Percentiles rank a stretch among this genome's conserved stretches.
phyloP scores from a whole-genome alignment of 1,140 invertebrate genomes.

The Eciton burchellii region DNA sequence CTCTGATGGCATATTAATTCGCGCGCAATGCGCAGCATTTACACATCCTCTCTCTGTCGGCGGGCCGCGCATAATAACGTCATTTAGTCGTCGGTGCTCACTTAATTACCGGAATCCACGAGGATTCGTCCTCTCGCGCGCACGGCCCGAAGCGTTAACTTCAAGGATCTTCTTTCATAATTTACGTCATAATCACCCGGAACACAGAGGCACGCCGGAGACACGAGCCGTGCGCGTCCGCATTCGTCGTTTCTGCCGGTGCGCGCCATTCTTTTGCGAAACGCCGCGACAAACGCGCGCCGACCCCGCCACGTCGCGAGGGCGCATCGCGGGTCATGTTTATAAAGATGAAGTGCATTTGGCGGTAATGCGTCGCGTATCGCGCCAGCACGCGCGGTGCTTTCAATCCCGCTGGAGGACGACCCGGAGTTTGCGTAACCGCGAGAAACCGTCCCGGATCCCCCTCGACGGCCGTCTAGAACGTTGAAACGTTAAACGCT shows the following conservation, averaged over 20 bases:
- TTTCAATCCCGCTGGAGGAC: conserved; percentile 73
- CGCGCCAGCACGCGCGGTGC: conserved; percentile 64
- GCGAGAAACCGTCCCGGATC: conserved; percentile 41
- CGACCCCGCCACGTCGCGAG: conserved; percentile 39
- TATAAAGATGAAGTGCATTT: conserved; percentile 72
- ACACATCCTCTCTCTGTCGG: conserved; percentile 22
- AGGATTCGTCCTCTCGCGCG: conserved; percentile 63
- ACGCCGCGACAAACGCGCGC: conserved; percentile 57
- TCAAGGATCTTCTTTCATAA: conserved; percentile 78
- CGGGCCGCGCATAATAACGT: conserved; percentile 50
- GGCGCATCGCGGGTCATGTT: conserved; percentile 63
- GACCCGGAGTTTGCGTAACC: conserved; percentile 62
- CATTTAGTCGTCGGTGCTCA: conserved; percentile 64
- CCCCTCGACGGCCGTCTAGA: conserved; percentile 60
- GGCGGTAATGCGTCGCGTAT: conserved; percentile 79
- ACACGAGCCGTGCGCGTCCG: conserved; percentile 37
- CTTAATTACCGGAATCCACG: conserved; percentile 69
- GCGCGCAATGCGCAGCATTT: conserved; percentile 32
- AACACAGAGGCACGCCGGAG: conserved; percentile 71
- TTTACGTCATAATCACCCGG: conserved; percentile 82
- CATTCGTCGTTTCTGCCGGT: conserved; percentile 31
- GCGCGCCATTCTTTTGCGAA: conserved; percentile 66
- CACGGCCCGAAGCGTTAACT: conserved; percentile 67
- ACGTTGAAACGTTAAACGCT: conserved; percentile 67
- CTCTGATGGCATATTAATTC: conserved; percentile 54